phyloP scores from a whole-genome alignment of 2,797 vertebrate species.

The Bradypodion ventrale region DNA sequence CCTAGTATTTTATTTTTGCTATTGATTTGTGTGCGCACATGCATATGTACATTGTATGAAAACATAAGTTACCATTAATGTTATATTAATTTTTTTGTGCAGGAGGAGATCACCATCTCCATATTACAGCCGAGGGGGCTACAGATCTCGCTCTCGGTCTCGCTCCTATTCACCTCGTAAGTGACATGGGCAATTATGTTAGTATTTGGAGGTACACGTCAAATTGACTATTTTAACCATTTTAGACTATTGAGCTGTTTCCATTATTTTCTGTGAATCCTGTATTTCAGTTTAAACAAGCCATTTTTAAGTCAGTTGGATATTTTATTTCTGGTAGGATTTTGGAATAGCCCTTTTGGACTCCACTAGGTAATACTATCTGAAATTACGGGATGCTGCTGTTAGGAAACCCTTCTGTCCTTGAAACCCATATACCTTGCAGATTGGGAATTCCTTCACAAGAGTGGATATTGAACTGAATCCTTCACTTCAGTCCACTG shows the following conservation, averaged over 20 bases:
- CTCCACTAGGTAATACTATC: too few relatives aligned
- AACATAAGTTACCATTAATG: background rate
- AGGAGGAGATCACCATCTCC: conserved; percentile 95
- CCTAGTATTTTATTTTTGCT: background rate
- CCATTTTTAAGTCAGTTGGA: too few relatives aligned
- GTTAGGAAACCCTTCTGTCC: too few relatives aligned
- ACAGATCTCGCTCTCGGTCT: conserved; percentile 92
- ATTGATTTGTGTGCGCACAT: background rate
- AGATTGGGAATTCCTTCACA: background rate
- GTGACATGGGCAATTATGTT: conserved; percentile 53
- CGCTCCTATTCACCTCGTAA: conserved; percentile 96
- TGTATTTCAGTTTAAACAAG: too few relatives aligned
- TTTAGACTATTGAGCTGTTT: too few relatives aligned
- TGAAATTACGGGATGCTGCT: too few relatives aligned
- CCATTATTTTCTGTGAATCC: too few relatives aligned
- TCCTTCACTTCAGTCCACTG: background rate
- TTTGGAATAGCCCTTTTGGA: too few relatives aligned
- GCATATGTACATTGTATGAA: background rate
- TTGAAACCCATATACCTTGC: too few relatives aligned
- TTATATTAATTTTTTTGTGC: conserved; percentile 31
- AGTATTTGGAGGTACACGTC: too few relatives aligned
- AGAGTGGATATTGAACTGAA: background rate
- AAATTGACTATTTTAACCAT: background rate
- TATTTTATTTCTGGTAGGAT: too few relatives aligned
- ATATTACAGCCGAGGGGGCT: conserved; percentile 90